These are phyloP conservation scores for Latrodectus geometricus DNA, from an alignment of 1,140 invertebrate species.

Conservation along the genomic window DNA sequence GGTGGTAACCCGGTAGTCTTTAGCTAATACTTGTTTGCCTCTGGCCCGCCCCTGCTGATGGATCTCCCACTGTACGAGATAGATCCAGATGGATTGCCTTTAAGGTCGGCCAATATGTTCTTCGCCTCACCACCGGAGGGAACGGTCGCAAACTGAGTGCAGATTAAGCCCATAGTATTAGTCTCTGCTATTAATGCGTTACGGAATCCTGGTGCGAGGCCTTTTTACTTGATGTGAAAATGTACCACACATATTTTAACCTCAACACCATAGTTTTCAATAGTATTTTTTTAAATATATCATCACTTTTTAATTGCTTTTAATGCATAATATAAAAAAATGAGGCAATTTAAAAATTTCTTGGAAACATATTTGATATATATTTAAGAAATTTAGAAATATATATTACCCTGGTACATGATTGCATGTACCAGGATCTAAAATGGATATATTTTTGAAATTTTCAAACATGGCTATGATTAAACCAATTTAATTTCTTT, in stretches of 20 bases:
- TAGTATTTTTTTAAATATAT: no score
- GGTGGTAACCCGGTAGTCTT: constrained; percentile 10
- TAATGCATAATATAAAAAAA: no score
- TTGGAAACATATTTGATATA: no score
- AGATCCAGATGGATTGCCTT: constrained; percentile 58
- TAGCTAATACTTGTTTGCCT: constrained; percentile 52
- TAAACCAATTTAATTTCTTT: no score
- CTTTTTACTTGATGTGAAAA: neutral
- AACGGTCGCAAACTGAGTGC: constrained; percentile 9
- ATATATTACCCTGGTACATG: no score
- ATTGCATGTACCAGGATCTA: no score
- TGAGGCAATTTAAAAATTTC: no score
- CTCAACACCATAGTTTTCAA: no score
- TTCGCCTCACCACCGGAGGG: neutral
- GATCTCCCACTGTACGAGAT: constrained; percentile 45
- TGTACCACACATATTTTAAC: neutral
- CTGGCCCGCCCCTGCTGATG: constrained; percentile 26
- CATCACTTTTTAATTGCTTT: no score
- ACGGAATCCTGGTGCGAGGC: neutral
- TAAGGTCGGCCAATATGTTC: constrained; percentile 53
- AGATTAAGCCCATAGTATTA: neutral
- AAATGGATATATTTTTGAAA: no score
- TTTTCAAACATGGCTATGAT: no score
- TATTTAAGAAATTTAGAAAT: no score
- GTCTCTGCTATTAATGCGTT: neutral